These are phyloP conservation scores for Mizuhopecten yessoensis DNA, from an alignment of 1,140 invertebrate species.

Conservation along the genomic window DNA sequence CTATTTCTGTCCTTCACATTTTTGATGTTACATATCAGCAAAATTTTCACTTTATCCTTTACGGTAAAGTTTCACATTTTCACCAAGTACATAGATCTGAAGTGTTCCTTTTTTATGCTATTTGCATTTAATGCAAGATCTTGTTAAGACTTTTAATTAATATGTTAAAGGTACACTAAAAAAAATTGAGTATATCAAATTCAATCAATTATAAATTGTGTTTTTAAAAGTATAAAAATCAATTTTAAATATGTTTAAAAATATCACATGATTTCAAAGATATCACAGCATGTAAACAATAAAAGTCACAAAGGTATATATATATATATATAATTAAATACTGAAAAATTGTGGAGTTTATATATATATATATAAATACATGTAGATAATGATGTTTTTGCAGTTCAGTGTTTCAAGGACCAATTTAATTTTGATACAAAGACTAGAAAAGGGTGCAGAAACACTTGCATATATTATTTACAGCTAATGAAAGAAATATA, in stretches of 20 bases:
- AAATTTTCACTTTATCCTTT: too few species aligned
- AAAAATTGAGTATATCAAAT: too few species aligned
- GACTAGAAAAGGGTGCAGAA: slow-evolving; percentile 30
- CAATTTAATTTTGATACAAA: not conserved
- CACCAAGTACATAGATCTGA: too few species aligned
- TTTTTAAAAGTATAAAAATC: not conserved
- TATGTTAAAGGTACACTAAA: not conserved
- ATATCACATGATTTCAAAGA: not conserved
- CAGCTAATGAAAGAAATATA: not conserved
- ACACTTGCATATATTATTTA: not conserved
- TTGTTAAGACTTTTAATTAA: not conserved
- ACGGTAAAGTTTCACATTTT: too few species aligned
- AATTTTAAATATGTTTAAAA: not conserved
- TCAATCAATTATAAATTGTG: not conserved
- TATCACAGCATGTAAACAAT: slow-evolving; percentile 15
- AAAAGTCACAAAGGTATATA: not conserved
- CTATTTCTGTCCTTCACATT: too few species aligned
- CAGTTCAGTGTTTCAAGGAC: not conserved
- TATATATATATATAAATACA: not conserved
- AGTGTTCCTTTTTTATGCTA: too few species aligned
- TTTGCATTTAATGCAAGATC: not conserved
- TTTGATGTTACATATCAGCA: too few species aligned
- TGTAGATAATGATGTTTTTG: not conserved
- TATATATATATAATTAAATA: not conserved
- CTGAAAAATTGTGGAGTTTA: not conserved